Conservation (phyloP, 2,888 invertebrate species). For the Candidula unifasciata region DNA sequence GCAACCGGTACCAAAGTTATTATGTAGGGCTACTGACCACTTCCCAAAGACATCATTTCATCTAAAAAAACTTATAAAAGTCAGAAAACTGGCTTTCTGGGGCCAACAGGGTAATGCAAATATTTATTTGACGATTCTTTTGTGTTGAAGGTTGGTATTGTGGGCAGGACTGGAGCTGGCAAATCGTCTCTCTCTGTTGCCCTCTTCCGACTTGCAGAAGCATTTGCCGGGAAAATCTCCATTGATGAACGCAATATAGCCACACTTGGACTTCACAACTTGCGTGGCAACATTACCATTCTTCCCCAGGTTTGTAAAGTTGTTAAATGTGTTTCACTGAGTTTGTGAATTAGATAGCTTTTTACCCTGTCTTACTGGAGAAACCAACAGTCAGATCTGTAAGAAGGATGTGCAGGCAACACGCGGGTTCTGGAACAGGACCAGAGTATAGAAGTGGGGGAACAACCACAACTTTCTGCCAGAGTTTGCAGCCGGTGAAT, state of each 20-base stretch:
- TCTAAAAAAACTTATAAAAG: no score
- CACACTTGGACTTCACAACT: slow-evolving; percentile 29
- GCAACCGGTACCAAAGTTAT: no score
- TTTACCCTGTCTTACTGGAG: background rate
- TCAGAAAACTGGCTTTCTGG: no score
- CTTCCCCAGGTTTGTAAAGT: slow-evolving; percentile 25
- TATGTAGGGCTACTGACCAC: no score
- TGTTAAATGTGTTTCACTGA: background rate
- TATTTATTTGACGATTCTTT: background rate
- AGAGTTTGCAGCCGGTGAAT: no score
- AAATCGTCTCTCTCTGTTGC: slow-evolving; percentile 37
- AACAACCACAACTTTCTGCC: no score
- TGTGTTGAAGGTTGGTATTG: slow-evolving; percentile 20
- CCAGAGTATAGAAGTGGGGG: no score
- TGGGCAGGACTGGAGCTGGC: slow-evolving; percentile 39
- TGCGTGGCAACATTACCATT: slow-evolving; percentile 32
- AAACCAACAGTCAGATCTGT: no score
- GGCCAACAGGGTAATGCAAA: no score
- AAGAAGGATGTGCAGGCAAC: no score
- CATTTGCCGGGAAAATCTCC: slow-evolving; percentile 5
- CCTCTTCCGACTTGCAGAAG: slow-evolving; percentile 35
- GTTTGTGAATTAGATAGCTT: background rate
- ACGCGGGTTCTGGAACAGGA: no score
- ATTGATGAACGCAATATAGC: slow-evolving; percentile 36
- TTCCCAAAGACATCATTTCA: no score